Percentiles rank a stretch among this genome's conserved stretches.
These are phyloP conservation scores for Coreoperca whiteheadi DNA, from an alignment of 2,113 vertebrate genomes.

Conservation along the genomic window DNA sequence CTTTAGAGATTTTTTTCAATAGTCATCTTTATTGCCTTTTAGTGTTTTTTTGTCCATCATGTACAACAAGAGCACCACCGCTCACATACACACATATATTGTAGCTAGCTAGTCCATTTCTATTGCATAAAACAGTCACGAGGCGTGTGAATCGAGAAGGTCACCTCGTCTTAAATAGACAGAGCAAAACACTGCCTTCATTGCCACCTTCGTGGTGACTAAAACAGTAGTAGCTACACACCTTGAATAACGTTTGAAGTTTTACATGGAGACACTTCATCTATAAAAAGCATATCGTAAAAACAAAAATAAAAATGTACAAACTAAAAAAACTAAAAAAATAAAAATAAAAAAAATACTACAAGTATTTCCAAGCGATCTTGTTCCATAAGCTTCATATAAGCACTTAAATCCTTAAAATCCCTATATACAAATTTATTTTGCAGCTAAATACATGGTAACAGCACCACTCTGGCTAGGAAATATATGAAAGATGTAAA, in stretches of 20 bases:
- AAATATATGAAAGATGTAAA: constrained; percentile 83
- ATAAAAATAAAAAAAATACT: constrained; percentile 67
- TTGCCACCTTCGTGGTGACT: constrained; percentile 70
- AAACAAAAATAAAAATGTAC: constrained; percentile 80
- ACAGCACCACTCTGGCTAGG: constrained; percentile 83
- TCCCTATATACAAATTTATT: constrained; percentile 85
- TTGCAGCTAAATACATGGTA: constrained; percentile 83
- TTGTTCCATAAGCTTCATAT: constrained; percentile 82
- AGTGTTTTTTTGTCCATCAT: constrained; percentile 78
- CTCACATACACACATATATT: constrained; percentile 75
- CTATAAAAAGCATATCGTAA: constrained; percentile 82
- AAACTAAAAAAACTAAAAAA: constrained; percentile 72
- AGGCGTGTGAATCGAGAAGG: constrained; percentile 73
- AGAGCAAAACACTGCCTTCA: constrained; percentile 78
- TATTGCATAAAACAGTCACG: constrained; percentile 82
- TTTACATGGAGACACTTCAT: constrained; percentile 81
- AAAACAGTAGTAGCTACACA: constrained; percentile 81
- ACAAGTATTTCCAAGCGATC: constrained; percentile 81
- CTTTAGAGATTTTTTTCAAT: constrained; percentile 77
- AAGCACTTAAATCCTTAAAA: constrained; percentile 81
- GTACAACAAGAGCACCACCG: constrained; percentile 78
- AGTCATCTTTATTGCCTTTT: constrained; percentile 86
- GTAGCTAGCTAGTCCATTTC: constrained; percentile 80
- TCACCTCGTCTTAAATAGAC: constrained; percentile 79
- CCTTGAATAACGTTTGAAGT: constrained; percentile 75